phyloP scores from a whole-genome alignment of 2,797 vertebrate species.

The Neostethus bicornis region DNA sequence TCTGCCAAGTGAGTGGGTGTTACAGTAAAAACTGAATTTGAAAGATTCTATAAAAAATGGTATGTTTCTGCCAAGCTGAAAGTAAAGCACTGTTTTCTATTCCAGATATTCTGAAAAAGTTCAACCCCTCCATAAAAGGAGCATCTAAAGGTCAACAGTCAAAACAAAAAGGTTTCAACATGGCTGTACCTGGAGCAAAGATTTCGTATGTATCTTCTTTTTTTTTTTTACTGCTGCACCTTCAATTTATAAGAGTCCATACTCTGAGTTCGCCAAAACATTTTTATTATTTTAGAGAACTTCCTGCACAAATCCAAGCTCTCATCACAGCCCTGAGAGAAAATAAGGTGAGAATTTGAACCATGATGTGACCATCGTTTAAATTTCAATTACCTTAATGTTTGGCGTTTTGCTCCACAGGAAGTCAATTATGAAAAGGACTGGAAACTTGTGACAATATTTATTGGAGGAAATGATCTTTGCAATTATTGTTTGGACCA shows the following conservation, averaged over 20 bases:
- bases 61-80: too few species aligned
- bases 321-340: slow-evolving; percentile 83
- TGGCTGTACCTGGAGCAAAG: slow-evolving; percentile 78
- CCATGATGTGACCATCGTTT: not conserved
- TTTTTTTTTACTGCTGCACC: not conserved
- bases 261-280: not conserved
- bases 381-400: not conserved
- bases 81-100: too few species aligned
- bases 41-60: too few species aligned
- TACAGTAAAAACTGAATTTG: too few species aligned
- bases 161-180: slow-evolving; percentile 82
- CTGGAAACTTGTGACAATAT: slow-evolving; percentile 93
- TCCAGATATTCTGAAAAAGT: slow-evolving; percentile 93
- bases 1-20: slow-evolving; percentile 85
- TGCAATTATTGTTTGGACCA: slow-evolving; percentile 87
- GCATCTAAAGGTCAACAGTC: slow-evolving; percentile 79
- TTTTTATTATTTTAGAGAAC: slow-evolving; percentile 74
- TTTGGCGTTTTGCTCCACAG: slow-evolving; percentile 64
- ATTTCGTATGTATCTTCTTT: slow-evolving; percentile 75
- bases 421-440: slow-evolving; percentile 85
- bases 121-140: slow-evolving; percentile 84
- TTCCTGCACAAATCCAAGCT: slow-evolving; percentile 77
- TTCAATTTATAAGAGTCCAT: not conserved
- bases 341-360: slow-evolving; percentile 73
- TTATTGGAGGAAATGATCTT: slow-evolving; percentile 86